Conservation (phyloP, 1,140 invertebrate species). For the Pomphorhynchus laevis region DNA sequence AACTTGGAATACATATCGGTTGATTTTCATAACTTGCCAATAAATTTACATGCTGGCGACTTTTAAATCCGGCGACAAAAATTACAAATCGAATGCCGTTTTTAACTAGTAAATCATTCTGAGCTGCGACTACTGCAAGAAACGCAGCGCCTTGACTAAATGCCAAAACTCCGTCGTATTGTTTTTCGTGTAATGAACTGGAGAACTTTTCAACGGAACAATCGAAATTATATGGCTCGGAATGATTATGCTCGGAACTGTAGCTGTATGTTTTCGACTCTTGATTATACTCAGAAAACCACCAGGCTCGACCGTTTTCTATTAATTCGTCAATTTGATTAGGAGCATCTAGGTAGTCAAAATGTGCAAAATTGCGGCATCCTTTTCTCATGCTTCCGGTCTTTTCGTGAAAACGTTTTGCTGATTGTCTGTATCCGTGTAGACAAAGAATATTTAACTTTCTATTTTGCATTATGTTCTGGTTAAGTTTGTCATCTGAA, state of each 20-base stretch:
- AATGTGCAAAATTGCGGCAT: slow-evolving; percentile 6
- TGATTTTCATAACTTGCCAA: neutral
- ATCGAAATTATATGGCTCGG: no score
- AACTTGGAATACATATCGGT: slow-evolving; percentile 3
- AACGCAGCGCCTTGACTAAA: slow-evolving; percentile 10
- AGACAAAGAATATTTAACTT: slow-evolving; percentile 4
- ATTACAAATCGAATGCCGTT: slow-evolving; percentile 6
- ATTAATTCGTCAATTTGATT: slow-evolving; percentile 1
- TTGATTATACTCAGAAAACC: slow-evolving; percentile 4
- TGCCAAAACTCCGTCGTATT: slow-evolving; percentile 8
- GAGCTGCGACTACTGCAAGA: no score
- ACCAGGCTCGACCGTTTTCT: slow-evolving; percentile 4
- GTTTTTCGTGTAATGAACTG: neutral
- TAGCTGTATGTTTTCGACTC: no score
- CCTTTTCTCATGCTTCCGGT: slow-evolving; percentile 6
- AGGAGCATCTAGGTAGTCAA: slow-evolving; percentile 5
- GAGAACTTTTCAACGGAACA: no score
- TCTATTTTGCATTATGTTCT: slow-evolving; percentile 2
- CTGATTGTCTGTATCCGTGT: slow-evolving; percentile 9
- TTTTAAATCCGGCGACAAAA: slow-evolving; percentile 9
- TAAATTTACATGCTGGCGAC: slow-evolving; percentile 2
- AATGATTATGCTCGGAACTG: no score
- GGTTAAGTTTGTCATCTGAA: no score
- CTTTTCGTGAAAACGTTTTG: slow-evolving; percentile 5
- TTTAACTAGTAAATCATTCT: no score